phyloP scores from a whole-genome alignment of 2,113 vertebrate species.

The Fukomys damarensis region DNA sequence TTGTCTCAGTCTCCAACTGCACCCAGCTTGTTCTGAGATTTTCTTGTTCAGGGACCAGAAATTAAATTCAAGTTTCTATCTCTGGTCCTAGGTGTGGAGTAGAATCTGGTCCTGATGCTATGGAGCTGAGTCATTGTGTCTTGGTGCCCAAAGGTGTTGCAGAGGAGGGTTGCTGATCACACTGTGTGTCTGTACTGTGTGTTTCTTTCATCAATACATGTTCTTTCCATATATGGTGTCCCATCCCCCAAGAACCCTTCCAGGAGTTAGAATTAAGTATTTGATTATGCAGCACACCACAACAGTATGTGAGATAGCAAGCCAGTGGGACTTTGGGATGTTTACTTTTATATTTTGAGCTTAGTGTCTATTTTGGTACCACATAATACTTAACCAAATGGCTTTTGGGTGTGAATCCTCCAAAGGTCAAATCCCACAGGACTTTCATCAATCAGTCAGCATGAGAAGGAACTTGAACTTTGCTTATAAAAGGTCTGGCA shows the following conservation, averaged over 20 bases:
- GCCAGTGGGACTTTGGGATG: background rate
- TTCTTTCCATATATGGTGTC: background rate
- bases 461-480: conserved; percentile 58
- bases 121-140: background rate
- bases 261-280: conserved; percentile 15
- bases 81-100: background rate
- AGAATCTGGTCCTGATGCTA: background rate
- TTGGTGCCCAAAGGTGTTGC: background rate
- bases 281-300: background rate
- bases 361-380: conserved; percentile 31
- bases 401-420: conserved; percentile 31
- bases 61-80: conserved; percentile 19
- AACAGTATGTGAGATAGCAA: background rate
- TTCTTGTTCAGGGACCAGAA: background rate
- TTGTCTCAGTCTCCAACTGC: background rate
- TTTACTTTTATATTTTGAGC: conserved; percentile 51
- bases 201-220: background rate
- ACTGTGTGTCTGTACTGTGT: background rate
- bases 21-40: background rate
- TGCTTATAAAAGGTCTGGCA: conserved; percentile 67
- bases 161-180: background rate
- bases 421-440: conserved; percentile 30
- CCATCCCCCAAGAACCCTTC: background rate
- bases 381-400: conserved; percentile 41
- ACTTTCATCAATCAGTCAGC: conserved; percentile 50